phyloP scores from a whole-genome alignment of 2,113 vertebrate genomes.

The Hippopotamus amphibius region DNA sequence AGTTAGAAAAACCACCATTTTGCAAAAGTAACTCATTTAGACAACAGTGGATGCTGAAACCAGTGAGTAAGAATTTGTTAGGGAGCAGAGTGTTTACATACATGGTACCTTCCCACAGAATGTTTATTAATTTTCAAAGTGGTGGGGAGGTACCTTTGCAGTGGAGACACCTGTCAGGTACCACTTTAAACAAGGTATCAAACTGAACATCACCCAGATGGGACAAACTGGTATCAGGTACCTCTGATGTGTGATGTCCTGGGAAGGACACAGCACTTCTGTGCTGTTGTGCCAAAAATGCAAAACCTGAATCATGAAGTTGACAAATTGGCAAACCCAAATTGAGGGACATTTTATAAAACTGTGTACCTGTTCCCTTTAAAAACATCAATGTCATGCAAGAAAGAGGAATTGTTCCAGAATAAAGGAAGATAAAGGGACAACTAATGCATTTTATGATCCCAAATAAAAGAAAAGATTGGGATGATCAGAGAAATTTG shows the following conservation, averaged over 20 bases:
- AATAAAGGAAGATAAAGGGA: neutral
- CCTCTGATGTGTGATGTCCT: too few species aligned
- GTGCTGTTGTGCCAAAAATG: neutral
- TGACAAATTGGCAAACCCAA: neutral
- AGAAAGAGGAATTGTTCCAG: neutral
- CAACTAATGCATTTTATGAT: neutral
- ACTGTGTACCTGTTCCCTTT: neutral
- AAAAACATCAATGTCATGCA: neutral
- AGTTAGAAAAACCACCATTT: neutral
- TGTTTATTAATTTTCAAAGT: neutral
- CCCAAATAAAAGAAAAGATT: neutral
- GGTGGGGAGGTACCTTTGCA: neutral
- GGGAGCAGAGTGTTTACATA: neutral
- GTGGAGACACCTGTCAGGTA: rapidly evolving
- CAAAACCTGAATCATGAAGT: neutral
- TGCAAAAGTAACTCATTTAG: neutral
- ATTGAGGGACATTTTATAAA: neutral
- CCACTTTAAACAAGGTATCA: too few species aligned
- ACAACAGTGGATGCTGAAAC: neutral
- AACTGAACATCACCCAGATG: neutral
- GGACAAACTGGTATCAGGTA: neutral
- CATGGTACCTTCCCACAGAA: neutral
- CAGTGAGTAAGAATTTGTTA: neutral
- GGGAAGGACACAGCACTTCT: neutral
- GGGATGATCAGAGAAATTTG: neutral